Percentiles rank a stretch among this genome's conserved stretches.
phyloP scores from a whole-genome alignment of 2,888 invertebrate genomes.

The Poecilobothrus nobilitatus region DNA sequence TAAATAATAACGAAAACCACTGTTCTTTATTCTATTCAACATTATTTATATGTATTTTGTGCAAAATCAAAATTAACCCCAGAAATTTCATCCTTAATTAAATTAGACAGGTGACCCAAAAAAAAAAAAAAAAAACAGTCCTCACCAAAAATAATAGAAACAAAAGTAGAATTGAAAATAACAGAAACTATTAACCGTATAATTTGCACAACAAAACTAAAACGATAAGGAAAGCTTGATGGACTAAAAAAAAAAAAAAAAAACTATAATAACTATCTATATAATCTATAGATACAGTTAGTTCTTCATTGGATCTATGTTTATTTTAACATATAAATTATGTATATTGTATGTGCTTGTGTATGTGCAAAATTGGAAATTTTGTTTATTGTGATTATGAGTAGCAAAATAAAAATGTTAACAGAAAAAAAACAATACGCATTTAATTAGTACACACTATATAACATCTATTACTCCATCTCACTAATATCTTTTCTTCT shows the following conservation, averaged over 20 bases:
- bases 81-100: background rate
- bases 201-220: background rate
- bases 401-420: too few relatives aligned
- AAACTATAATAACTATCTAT: background rate
- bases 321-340: too few relatives aligned
- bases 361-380: too few relatives aligned
- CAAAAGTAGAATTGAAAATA: background rate
- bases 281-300: too few relatives aligned
- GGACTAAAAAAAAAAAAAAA: background rate
- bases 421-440: too few relatives aligned
- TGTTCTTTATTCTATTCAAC: too few relatives aligned
- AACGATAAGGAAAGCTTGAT: background rate
- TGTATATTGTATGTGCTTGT: too few relatives aligned
- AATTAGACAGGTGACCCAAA: background rate
- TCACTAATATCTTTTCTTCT: too few relatives aligned
- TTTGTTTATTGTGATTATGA: too few relatives aligned
- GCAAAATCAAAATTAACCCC: background rate
- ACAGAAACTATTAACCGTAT: background rate
- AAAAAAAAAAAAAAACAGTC: background rate
- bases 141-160: background rate
- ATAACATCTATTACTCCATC: too few relatives aligned
- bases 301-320: too few relatives aligned
- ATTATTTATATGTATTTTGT: background rate
- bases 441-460: too few relatives aligned
- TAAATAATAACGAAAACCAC: background rate